Evolutionary conservation across 1,140 invertebrate species (phyloP), one percentile per base, ranked within the genome.

Genomic region (Drosophila sucinea): DNA sequence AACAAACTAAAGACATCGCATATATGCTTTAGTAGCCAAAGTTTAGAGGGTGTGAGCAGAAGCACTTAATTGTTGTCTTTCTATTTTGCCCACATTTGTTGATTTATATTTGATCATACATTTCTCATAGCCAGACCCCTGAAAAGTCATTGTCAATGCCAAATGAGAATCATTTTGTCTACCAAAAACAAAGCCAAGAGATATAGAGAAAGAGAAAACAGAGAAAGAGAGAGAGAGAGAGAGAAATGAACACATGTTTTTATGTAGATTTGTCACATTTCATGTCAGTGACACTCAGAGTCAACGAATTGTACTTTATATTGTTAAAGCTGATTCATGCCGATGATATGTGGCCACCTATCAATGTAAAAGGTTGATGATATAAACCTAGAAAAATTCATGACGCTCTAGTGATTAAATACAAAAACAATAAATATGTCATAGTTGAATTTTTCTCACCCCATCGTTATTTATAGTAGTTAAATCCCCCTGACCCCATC

Each of bases 131-230:
- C 25, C 44, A 47, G 44, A 17, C 44, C 44, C 44, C 25, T 25
- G 25, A 51, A 89, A 80, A 89, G 84, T 89, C 84, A 87, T 84
- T 87, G 83, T 89, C 83, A 87, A 89, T 87, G 83, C 83, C 83
- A 87, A 89, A 73, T 77, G 83, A 80, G 84, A 89, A 89, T 73
- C 79, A 73, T 69, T 85, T 85, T 38, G 78, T 76, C 66, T 79
- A 77, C 75, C 70, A 68, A 68, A 75, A 60, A 67, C 23, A 7
- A 47, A 6, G 3, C 44, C 2, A 23, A 23, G 17, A 33, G 41
- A 17, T 57, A 73, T 40, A 66, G 29, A 41, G 67, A 29, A 60
- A 64, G 63, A 29, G 54, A 38, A 29, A 60, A 64, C 60, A 29
- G 54, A 38, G 40, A 27, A 7, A 41, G 58, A 35, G 35, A 65